phyloP scores from a whole-genome alignment of 2,888 invertebrate species.

The Celastrina argiolus region DNA sequence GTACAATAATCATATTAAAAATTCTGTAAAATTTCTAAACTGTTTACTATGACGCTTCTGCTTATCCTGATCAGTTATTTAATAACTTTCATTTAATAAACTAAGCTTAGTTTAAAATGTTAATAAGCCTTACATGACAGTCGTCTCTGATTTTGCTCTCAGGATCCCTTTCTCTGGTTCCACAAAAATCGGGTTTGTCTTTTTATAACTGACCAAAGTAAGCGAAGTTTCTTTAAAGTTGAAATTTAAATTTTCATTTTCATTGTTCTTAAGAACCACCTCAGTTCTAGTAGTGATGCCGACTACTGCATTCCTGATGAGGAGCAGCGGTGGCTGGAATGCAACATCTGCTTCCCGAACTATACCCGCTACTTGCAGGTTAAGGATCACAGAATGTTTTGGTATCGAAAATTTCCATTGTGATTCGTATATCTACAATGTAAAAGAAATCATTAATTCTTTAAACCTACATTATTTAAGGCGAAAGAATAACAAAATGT shows the following conservation, averaged over 20 bases:
- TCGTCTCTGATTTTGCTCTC: slow-evolving; percentile 62
- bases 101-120: too few species aligned
- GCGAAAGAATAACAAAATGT: too few species aligned
- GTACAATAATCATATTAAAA: neutral
- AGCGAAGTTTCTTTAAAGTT: slow-evolving; percentile 74
- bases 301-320: slow-evolving; percentile 79
- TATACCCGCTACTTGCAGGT: slow-evolving; percentile 80
- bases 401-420: slow-evolving; percentile 82
- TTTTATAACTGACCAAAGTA: slow-evolving; percentile 74
- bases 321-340: slow-evolving; percentile 77
- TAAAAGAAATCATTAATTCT: neutral
- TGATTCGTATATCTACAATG: slow-evolving; percentile 74
- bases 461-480: too few species aligned
- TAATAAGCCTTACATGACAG: slow-evolving; percentile 65
- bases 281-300: slow-evolving; percentile 68
- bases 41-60: too few species aligned
- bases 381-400: slow-evolving; percentile 70
- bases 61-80: neutral
- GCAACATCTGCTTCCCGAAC: slow-evolving; percentile 80
- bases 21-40: too few species aligned
- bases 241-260: slow-evolving; percentile 69
- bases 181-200: slow-evolving; percentile 68
- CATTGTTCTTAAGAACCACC: slow-evolving; percentile 74
- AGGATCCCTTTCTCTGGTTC: slow-evolving; percentile 72
- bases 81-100: neutral